Evolutionary conservation across 2,113 vertebrate species (phyloP).

Genomic region (Dicentrarchus labrax): DNA sequence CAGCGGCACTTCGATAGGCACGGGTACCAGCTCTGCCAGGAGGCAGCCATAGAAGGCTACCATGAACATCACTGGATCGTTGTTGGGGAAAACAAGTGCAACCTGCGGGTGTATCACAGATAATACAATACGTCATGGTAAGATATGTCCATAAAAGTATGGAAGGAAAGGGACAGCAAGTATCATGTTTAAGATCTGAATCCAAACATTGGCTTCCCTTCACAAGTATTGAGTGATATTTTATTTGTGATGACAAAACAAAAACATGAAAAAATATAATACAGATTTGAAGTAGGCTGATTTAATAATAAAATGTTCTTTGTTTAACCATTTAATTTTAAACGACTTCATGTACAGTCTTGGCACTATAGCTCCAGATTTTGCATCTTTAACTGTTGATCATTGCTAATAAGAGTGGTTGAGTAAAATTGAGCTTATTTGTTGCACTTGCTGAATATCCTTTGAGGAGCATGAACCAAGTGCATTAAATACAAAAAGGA

Average conservation of each 20-base stretch:
- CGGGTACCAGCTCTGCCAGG: conserved; percentile 94
- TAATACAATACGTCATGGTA: not conserved
- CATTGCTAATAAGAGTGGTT: not conserved
- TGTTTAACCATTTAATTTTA: not conserved
- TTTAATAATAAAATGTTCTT: not conserved
- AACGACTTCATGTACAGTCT: not conserved
- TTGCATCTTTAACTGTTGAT: not conserved
- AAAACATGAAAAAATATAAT: not conserved
- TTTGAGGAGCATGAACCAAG: not conserved
- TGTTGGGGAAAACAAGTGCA: conserved; percentile 97
- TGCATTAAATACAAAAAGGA: not conserved
- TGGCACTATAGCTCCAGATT: no score
- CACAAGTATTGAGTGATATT: not conserved
- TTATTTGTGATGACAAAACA: not conserved
- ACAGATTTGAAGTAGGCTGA: not conserved
- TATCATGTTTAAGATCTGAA: not conserved
- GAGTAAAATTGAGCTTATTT: not conserved
- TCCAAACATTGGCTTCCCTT: conserved; percentile 2
- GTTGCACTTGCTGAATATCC: not conserved
- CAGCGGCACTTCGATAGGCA: conserved; percentile 96
- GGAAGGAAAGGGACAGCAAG: not conserved
- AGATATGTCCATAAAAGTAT: not conserved
- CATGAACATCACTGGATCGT: conserved; percentile 97
- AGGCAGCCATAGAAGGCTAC: conserved; percentile 98
- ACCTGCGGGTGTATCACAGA: conserved; percentile 83